Conservation (phyloP, 2,888 invertebrate species). For the Leucoma salicis region DNA sequence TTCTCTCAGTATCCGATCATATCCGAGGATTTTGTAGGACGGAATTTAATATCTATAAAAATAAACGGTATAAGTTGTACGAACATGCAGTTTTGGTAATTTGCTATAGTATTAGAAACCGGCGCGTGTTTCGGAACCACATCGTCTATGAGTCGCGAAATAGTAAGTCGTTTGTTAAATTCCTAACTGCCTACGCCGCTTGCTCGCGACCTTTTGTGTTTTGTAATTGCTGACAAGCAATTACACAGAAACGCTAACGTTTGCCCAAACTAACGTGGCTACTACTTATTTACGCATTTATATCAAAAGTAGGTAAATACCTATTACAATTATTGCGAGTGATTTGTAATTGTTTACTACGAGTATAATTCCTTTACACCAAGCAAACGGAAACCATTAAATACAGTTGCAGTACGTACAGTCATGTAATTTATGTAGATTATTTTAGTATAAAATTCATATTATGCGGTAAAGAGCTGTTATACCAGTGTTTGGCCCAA, state of each 20-base stretch:
- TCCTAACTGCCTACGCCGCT: no score
- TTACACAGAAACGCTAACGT: constrained; percentile 59
- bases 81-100: constrained; percentile 21
- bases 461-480: no score
- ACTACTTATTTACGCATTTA: constrained; percentile 1
- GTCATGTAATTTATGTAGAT: no score
- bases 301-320: not conserved
- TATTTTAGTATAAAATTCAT: no score
- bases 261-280: constrained; percentile 50
- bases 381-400: no score
- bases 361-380: no score
- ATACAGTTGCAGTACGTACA: no score
- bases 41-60: constrained; percentile 10
- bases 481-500: no score
- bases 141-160: constrained; percentile 57
- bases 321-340: constrained; percentile 3
- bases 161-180: constrained; percentile 55
- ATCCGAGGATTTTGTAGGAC: constrained; percentile 18
- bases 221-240: constrained; percentile 48
- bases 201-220: constrained; percentile 58
- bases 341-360: no score
- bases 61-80: constrained; percentile 33
- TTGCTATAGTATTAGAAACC: constrained; percentile 36
- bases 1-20: not conserved
- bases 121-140: constrained; percentile 41